Evolutionary conservation across 2,113 vertebrate species (phyloP).

Genomic region (Rhineura floridana): DNA sequence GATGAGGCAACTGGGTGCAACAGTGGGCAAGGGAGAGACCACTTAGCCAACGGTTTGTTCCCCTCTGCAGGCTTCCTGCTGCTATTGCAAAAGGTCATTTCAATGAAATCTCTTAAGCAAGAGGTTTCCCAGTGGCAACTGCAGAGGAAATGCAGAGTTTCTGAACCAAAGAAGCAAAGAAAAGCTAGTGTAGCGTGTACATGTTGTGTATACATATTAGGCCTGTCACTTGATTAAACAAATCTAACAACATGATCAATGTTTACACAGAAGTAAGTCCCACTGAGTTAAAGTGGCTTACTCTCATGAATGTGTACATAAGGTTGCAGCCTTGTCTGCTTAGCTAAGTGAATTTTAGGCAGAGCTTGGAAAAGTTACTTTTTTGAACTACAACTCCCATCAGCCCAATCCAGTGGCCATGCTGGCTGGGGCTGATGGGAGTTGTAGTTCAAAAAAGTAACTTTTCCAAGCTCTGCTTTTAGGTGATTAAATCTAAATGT

Average conservation of each 20-base stretch:
- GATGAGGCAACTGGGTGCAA: background rate
- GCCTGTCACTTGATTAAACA: background rate
- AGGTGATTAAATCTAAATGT: background rate
- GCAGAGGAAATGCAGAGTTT: constrained; percentile 3
- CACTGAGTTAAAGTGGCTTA: background rate
- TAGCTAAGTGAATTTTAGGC: too few relatives aligned
- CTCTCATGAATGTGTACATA: background rate
- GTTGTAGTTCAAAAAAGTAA: too few relatives aligned
- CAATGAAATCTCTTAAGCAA: constrained; percentile 6
- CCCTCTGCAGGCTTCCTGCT: constrained; percentile 30
- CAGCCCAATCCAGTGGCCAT: too few relatives aligned
- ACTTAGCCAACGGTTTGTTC: constrained; percentile 48
- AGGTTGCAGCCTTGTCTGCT: background rate
- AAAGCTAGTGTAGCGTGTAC: background rate
- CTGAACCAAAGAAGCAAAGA: background rate
- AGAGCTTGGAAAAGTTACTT: too few relatives aligned
- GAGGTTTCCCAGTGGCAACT: constrained; percentile 19
- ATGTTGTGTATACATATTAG: background rate
- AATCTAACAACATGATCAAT: background rate
- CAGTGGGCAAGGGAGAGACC: background rate
- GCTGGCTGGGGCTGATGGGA: too few relatives aligned
- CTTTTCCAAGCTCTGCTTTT: too few relatives aligned
- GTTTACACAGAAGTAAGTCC: background rate
- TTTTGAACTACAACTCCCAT: too few relatives aligned
- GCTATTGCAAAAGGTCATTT: background rate